These are phyloP conservation scores for Phasianus colchicus DNA, from an alignment of 2,113 vertebrate genomes.

Conservation along the genomic window DNA sequence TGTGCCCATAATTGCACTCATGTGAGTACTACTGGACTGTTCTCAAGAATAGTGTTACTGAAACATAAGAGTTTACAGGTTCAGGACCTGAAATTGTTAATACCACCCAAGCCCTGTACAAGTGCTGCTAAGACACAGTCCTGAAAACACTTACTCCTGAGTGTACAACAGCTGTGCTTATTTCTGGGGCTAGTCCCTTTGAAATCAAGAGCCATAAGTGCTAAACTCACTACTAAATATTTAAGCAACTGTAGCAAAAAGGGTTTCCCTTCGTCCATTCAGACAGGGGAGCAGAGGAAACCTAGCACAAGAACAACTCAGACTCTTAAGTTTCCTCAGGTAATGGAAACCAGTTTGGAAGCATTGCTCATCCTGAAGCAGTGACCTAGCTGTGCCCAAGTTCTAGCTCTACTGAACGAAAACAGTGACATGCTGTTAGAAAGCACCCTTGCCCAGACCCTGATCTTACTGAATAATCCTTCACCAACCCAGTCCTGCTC, in stretches of 20 bases:
- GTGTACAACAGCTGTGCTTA: constrained; percentile 8
- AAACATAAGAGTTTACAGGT: constrained; percentile 38
- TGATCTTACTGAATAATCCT: not conserved
- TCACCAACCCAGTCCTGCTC: not conserved
- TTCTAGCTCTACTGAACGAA: not conserved
- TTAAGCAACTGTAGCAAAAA: not conserved
- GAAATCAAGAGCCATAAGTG: constrained; percentile 28
- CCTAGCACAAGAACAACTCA: not conserved
- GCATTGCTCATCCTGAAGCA: not conserved
- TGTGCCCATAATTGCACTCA: not conserved
- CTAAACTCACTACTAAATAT: constrained; percentile 1
- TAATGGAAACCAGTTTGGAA: not conserved
- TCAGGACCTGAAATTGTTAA: constrained; percentile 51
- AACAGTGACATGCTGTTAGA: not conserved
- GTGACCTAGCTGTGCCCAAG: not conserved
- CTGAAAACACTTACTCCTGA: constrained; percentile 36
- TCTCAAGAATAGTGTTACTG: constrained; percentile 56
- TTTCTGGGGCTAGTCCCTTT: constrained; percentile 34
- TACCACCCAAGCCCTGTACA: constrained; percentile 1
- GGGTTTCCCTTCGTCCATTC: not conserved
- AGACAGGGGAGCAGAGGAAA: not conserved
- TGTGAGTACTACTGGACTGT: not conserved
- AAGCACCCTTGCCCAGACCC: not conserved
- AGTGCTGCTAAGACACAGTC: constrained; percentile 16
- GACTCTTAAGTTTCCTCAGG: not conserved